Evolutionary conservation across 2,888 invertebrate genomes (phyloP).

Genomic region (Harpalus rufipes): DNA sequence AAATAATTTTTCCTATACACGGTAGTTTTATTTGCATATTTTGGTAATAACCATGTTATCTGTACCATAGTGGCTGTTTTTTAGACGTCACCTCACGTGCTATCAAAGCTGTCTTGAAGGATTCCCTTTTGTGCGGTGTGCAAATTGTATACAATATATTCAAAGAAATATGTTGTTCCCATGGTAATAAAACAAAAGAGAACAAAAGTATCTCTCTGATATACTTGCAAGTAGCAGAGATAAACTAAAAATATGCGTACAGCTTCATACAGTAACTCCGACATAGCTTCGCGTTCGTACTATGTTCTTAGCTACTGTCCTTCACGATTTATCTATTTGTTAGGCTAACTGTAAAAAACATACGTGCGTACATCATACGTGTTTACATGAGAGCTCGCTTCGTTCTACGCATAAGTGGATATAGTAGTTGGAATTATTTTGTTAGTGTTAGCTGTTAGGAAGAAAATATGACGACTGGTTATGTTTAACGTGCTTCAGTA

Average conservation of each 20-base stretch:
- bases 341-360: slow-evolving; percentile 40
- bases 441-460: slow-evolving; percentile 23
- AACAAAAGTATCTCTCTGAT: neutral
- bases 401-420: slow-evolving; percentile 26
- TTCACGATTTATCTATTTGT: slow-evolving; percentile 54
- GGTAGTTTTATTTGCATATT: too few relatives aligned
- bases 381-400: slow-evolving; percentile 25
- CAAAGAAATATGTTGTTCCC: neutral
- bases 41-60: neutral
- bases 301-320: slow-evolving; percentile 13
- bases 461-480: slow-evolving; percentile 41
- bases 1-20: too few relatives aligned
- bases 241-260: slow-evolving; percentile 44
- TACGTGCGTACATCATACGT: slow-evolving; percentile 43
- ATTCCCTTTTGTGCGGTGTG: too few relatives aligned
- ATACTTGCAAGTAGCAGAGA: slow-evolving; percentile 20
- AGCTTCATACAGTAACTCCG: slow-evolving; percentile 9
- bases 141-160: too few relatives aligned
- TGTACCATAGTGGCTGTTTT: neutral
- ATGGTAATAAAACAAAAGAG: neutral
- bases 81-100: too few relatives aligned
- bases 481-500: neutral
- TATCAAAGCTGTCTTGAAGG: too few relatives aligned
- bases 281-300: slow-evolving; percentile 1
- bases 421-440: slow-evolving; percentile 26